Evolutionary conservation across 1,140 invertebrate genomes (phyloP), one percentile per base, ranked within the genome.

Genomic region (Akabosia matsudoensis): DNA sequence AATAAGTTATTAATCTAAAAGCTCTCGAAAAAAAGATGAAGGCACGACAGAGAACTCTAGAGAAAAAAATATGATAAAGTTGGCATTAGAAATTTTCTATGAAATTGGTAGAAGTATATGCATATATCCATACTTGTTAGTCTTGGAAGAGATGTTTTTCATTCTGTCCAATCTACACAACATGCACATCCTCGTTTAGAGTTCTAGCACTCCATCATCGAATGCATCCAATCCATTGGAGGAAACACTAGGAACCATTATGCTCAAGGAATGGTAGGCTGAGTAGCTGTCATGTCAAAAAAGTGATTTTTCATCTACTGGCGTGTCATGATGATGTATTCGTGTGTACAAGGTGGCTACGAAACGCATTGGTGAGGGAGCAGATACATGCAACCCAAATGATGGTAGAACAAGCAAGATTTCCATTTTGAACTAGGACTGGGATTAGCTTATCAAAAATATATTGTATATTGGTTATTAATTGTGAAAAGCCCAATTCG

Each of bases 201-300:
- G 61, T n/a, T 67, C 26, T 30, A 30, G 13, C 61, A 67, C 61
- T 67, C 61, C 61, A 67, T 67, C 61, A 67, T 67, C 61, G 61
- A 45, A 67, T 67, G 61, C 61, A 67, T 67, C 61, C 61, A 67
- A 67, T 67, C 61, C 61, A 67, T 67, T 67, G 61, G 61, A 67
- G 61, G 61, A 67, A 67, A 67, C 61, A 30, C 61, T 67, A 30
- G 61, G 31, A 67, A 67, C 61, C 61, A 67, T 67, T 67, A 67
- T 67, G 61, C 61, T 30, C 61, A 30, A 67, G 31, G 61, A 67
- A 67, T 67, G 61, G 61, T 79, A 75, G 78, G 78, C 78, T 45
- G 78, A 79, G 72, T 51, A 74, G 64, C 74, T 76, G 78, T 79
- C 78, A 79, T 76, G 78, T 79, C 78, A 79, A 79, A 79, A 76